phyloP scores from a whole-genome alignment of 2,797 vertebrate genomes.

The Benthosema pterotum region DNA sequence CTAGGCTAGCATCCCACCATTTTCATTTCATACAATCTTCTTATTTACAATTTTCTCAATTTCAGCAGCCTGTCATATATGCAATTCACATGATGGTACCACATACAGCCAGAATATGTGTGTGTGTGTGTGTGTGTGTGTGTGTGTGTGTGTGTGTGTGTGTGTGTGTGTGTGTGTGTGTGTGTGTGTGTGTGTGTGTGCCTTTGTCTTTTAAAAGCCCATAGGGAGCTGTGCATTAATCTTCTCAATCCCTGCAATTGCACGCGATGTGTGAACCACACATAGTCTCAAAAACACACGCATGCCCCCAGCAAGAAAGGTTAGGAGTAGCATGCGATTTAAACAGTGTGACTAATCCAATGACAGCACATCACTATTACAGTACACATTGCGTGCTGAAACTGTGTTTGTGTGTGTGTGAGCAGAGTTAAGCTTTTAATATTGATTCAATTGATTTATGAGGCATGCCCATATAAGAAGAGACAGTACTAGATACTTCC shows the following conservation, averaged over 20 bases:
- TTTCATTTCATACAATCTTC: background rate
- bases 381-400: conserved; percentile 1
- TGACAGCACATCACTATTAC: background rate
- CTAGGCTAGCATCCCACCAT: background rate
- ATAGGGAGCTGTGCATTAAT: too few species aligned
- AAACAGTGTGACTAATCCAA: conserved; percentile 17
- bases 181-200: too few species aligned
- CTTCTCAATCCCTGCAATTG: background rate
- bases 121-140: conserved; percentile 9
- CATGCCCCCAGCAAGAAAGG: conserved; percentile 3
- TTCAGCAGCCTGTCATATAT: background rate
- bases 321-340: conserved; percentile 14
- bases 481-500: background rate
- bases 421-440: conserved; percentile 19
- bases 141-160: conserved; percentile 1
- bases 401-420: background rate
- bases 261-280: too few species aligned
- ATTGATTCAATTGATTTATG: conserved; percentile 28
- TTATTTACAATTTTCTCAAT: conserved; percentile 9
- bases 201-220: too few species aligned
- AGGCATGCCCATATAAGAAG: conserved; percentile 9
- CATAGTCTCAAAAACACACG: too few species aligned
- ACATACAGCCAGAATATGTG: conserved; percentile 6
- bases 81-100: background rate
- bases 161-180: background rate